Conservation (phyloP, 2,113 vertebrate species). For the Axis porcinus region DNA sequence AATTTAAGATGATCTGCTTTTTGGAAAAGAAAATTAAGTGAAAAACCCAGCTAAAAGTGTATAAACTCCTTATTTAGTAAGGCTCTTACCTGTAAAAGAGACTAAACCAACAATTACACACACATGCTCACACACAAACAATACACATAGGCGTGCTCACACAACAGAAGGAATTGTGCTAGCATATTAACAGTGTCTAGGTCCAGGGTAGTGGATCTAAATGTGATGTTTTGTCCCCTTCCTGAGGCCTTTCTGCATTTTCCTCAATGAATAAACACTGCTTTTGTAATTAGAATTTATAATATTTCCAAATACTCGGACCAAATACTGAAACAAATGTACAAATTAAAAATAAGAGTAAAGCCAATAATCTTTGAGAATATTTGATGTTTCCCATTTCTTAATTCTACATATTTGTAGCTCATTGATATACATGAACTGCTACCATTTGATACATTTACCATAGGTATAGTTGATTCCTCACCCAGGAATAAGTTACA, state of each 20-base stretch:
- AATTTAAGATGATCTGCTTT: not conserved
- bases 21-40: not conserved
- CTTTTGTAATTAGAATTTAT: not conserved
- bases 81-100: not conserved
- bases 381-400: not conserved
- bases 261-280: not conserved
- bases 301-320: not conserved
- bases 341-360: not conserved
- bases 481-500: not conserved
- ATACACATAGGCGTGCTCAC: not conserved
- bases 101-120: not conserved
- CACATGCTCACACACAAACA: not conserved
- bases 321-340: not conserved
- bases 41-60: not conserved
- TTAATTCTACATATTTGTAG: not conserved
- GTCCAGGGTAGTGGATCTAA: not conserved
- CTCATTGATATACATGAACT: not conserved
- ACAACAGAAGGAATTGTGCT: not conserved
- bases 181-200: not conserved
- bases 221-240: not conserved
- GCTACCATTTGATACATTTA: not conserved
- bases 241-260: not conserved
- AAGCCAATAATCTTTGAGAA: not conserved
- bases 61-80: not conserved
- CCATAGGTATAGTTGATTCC: not conserved